phyloP scores from a whole-genome alignment of 2,888 invertebrate genomes.

The Neocrepidodera transversa region DNA sequence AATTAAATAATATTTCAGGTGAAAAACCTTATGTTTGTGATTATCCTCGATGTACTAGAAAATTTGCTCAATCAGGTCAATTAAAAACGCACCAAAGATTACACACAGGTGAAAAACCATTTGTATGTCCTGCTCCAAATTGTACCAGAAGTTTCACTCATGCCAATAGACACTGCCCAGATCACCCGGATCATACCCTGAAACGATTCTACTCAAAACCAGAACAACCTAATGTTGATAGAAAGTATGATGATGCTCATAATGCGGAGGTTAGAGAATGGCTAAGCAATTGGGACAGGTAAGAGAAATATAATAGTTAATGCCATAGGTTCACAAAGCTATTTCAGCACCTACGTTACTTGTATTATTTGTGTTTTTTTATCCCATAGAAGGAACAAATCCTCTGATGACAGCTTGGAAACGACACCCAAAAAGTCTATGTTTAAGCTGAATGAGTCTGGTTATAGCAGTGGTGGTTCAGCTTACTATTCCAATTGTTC shows the following conservation, averaged over 20 bases:
- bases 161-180: constrained; percentile 77
- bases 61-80: constrained; percentile 80
- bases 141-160: constrained; percentile 77
- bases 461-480: constrained; percentile 44
- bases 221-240: constrained; percentile 57
- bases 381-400: constrained; percentile 42
- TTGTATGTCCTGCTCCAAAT: constrained; percentile 69
- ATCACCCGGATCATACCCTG: constrained; percentile 70
- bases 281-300: constrained; percentile 57
- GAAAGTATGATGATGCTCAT: constrained; percentile 59
- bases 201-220: constrained; percentile 50
- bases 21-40: constrained; percentile 78
- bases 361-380: background rate
- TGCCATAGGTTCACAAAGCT: too few species aligned
- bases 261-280: constrained; percentile 60
- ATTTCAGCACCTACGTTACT: too few species aligned
- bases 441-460: constrained; percentile 45
- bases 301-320: too few species aligned
- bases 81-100: constrained; percentile 78
- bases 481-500: constrained; percentile 47
- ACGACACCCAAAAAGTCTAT: constrained; percentile 50
- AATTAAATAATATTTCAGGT: constrained; percentile 60
- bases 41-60: constrained; percentile 73
- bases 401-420: constrained; percentile 44
- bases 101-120: constrained; percentile 80